phyloP scores from a whole-genome alignment of 2,888 invertebrate genomes.

The Erebia aethiops region DNA sequence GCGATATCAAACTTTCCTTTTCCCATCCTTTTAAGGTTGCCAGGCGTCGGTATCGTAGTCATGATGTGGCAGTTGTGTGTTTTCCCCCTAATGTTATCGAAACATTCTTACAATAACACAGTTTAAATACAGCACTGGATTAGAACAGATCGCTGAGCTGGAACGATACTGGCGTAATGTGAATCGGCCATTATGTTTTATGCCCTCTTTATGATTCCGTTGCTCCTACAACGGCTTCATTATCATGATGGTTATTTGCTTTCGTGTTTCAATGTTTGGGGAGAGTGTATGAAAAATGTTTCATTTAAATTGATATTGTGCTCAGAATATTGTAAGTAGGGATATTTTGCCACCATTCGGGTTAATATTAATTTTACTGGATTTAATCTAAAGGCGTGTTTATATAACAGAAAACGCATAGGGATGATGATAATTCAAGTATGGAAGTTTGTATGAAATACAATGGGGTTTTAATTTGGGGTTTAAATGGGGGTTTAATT shows the following conservation, averaged over 20 bases:
- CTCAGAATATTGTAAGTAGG: slow-evolving; percentile 2
- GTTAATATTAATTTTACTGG: not conserved
- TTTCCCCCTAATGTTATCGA: too few species aligned
- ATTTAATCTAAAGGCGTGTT: not conserved
- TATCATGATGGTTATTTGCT: slow-evolving; percentile 29
- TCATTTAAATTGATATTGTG: slow-evolving; percentile 8
- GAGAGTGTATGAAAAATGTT: slow-evolving; percentile 25
- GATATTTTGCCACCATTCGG: not conserved
- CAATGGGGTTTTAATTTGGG: too few species aligned
- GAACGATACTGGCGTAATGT: not conserved
- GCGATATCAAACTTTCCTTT: too few species aligned
- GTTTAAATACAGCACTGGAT: not conserved
- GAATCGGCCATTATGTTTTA: slow-evolving; percentile 12
- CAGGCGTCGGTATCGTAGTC: too few species aligned
- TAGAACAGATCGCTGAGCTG: not conserved
- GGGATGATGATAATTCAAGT: too few species aligned
- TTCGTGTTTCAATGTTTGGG: slow-evolving; percentile 31
- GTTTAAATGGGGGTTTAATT: too few species aligned
- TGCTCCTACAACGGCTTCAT: slow-evolving; percentile 33
- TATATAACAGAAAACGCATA: not conserved
- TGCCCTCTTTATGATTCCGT: slow-evolving; percentile 30
- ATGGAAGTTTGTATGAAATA: too few species aligned
- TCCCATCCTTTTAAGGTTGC: too few species aligned
- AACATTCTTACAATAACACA: too few species aligned
- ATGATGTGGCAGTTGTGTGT: too few species aligned